These are phyloP conservation scores for Neosalanx taihuensis DNA, from an alignment of 2,797 vertebrate species.

Conservation along the genomic window DNA sequence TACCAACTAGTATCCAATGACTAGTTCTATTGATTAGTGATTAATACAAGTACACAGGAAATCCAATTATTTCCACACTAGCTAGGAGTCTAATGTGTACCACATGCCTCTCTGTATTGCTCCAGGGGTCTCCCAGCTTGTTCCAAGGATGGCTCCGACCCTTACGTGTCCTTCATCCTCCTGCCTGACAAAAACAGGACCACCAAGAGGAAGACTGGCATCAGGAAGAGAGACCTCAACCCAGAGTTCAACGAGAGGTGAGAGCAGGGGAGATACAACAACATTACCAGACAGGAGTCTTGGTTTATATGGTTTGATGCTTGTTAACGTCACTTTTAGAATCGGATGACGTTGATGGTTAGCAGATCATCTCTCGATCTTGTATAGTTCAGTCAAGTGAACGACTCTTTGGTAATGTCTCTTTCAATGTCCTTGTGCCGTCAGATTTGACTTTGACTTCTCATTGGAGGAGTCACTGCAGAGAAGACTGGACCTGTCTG, in stretches of 20 bases:
- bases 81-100: neutral
- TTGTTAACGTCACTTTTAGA: neutral
- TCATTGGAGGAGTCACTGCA: constrained; percentile 78
- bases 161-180: constrained; percentile 84
- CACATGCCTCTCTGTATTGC: constrained; percentile 14
- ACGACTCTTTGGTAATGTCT: neutral
- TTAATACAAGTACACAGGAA: no score
- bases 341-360: neutral
- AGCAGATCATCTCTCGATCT: neutral
- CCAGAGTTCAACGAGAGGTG: constrained; percentile 90
- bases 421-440: neutral
- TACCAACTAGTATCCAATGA: no score
- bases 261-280: neutral
- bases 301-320: neutral
- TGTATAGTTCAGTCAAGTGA: neutral
- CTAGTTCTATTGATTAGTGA: no score
- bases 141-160: constrained; percentile 84
- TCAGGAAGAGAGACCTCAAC: constrained; percentile 84
- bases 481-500: constrained; percentile 81
- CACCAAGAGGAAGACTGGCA: constrained; percentile 85
- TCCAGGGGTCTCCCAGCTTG: constrained; percentile 74
- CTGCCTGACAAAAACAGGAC: constrained; percentile 85
- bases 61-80: no score
- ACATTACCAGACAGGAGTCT: neutral
- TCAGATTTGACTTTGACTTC: constrained; percentile 89